phyloP scores from a whole-genome alignment of 2,888 invertebrate genomes.

The Eudasyphora cyanicolor region DNA sequence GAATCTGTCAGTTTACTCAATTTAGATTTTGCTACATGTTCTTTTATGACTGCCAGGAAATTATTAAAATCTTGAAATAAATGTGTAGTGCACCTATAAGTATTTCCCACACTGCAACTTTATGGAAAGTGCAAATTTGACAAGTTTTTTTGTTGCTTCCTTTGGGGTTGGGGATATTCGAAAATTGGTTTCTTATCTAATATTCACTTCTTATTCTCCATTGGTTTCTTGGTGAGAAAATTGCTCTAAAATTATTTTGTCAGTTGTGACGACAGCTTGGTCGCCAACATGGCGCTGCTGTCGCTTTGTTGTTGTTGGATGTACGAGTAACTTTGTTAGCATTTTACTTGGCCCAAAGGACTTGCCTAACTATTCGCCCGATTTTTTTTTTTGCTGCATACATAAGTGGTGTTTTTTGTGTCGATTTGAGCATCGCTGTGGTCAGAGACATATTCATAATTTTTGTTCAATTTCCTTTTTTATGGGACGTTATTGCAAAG shows the following conservation, averaged over 20 bases:
- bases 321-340: not conserved
- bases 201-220: conserved; percentile 54
- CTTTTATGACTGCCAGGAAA: not conserved
- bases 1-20: not conserved
- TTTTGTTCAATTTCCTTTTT: conserved; percentile 17
- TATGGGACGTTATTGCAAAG: conserved; percentile 17
- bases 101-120: not conserved
- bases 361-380: not conserved
- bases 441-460: conserved; percentile 38
- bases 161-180: conserved; percentile 35
- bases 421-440: conserved; percentile 11
- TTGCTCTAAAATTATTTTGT: conserved; percentile 78
- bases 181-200: conserved; percentile 57
- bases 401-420: conserved; percentile 6
- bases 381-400: conserved; percentile 5
- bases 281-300: conserved; percentile 62
- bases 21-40: not conserved
- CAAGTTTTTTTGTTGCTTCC: conserved; percentile 67
- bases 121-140: conserved; percentile 74
- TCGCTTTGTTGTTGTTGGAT: not conserved
- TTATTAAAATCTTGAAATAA: not conserved
- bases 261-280: conserved; percentile 70
- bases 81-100: not conserved
- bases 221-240: conserved; percentile 70
- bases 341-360: conserved; percentile 25